phyloP scores from a whole-genome alignment of 2,113 vertebrate species.

The Ammodytes marinus region DNA sequence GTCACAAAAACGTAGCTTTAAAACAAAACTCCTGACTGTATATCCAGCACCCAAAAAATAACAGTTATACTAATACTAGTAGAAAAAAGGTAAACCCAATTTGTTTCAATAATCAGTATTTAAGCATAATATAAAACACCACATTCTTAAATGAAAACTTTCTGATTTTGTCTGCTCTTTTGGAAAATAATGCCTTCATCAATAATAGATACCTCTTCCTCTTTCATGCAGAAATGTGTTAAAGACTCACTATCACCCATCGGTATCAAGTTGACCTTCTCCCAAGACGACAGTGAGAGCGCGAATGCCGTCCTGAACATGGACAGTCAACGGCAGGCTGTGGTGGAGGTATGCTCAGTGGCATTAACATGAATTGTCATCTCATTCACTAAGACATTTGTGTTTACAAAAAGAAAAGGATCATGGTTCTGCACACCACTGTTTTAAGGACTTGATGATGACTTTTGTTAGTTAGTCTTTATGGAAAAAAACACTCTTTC shows the following conservation, averaged over 20 bases:
- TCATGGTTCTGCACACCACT: not conserved
- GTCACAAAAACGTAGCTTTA: not conserved
- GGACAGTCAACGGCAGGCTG: conserved; percentile 47
- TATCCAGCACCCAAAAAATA: not conserved
- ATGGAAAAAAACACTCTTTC: no score
- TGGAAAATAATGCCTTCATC: not conserved
- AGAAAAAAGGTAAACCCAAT: no score
- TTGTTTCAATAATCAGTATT: not conserved
- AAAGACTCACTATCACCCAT: conserved; percentile 84
- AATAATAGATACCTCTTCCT: not conserved
- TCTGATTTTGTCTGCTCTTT: not conserved
- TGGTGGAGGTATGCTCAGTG: conserved; percentile 34
- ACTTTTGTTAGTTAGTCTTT: not conserved
- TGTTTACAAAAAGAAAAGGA: not conserved
- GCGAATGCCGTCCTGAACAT: conserved; percentile 52
- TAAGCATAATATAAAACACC: not conserved
- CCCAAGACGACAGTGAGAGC: conserved; percentile 68
- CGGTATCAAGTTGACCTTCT: conserved; percentile 80
- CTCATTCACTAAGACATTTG: not conserved
- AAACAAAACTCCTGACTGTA: not conserved
- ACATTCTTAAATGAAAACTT: not conserved
- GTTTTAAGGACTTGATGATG: not conserved
- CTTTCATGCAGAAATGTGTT: conserved; percentile 81
- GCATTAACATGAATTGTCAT: not conserved
- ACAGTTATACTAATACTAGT: not conserved